phyloP scores from a whole-genome alignment of 2,888 invertebrate species.

The Bombyx huttoni region DNA sequence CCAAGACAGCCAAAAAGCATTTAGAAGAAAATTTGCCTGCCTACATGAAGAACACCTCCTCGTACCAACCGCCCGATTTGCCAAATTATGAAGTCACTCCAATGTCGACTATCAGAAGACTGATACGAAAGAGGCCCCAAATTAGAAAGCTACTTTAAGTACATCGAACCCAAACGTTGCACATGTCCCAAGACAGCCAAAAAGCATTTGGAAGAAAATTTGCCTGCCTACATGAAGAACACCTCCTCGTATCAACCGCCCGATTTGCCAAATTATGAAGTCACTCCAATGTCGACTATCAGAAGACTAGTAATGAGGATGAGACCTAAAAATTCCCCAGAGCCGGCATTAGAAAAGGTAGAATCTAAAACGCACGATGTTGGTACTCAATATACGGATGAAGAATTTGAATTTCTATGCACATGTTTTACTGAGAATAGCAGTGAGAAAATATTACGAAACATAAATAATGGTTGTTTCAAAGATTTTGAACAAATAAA shows the following conservation, averaged over 20 bases:
- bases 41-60: slow-evolving; percentile 46
- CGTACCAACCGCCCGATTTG: slow-evolving; percentile 28
- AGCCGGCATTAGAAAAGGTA: slow-evolving; percentile 10
- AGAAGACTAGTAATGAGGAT: slow-evolving; percentile 33
- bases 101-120: slow-evolving; percentile 22
- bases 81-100: slow-evolving; percentile 43
- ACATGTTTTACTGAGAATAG: slow-evolving; percentile 42
- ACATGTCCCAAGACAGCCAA: slow-evolving; percentile 37
- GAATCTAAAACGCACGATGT: slow-evolving; percentile 29
- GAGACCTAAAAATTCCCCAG: slow-evolving; percentile 14
- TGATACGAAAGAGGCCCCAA: too few species aligned
- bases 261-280: slow-evolving; percentile 40
- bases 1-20: slow-evolving; percentile 39
- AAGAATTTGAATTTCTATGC: slow-evolving; percentile 37
- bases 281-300: slow-evolving; percentile 27
- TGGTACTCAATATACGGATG: slow-evolving; percentile 36
- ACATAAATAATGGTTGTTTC: slow-evolving; percentile 10
- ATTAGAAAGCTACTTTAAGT: slow-evolving; percentile 40
- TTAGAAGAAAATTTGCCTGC: slow-evolving; percentile 42
- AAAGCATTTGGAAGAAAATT: slow-evolving; percentile 39
- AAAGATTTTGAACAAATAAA: not conserved
- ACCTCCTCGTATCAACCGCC: slow-evolving; percentile 32
- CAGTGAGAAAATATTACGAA: slow-evolving; percentile 19
- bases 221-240: slow-evolving; percentile 50
- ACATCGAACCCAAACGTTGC: slow-evolving; percentile 30